phyloP scores from a whole-genome alignment of 2,888 invertebrate genomes.

The Habrosyne pyritoides region DNA sequence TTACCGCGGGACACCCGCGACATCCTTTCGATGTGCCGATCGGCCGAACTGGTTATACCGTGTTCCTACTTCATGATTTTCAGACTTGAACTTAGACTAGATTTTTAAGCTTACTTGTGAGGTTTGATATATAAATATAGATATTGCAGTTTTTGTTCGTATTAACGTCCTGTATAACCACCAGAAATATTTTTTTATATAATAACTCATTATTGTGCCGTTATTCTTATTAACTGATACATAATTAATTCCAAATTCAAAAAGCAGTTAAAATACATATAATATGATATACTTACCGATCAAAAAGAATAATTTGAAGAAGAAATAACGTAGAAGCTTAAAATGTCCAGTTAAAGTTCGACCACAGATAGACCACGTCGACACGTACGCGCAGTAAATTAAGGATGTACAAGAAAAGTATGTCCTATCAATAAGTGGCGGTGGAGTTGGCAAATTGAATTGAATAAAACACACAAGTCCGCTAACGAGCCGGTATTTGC shows the following conservation, averaged over 20 bases:
- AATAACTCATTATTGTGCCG: too few species aligned
- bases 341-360: slow-evolving; percentile 20
- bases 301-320: neutral
- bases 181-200: too few species aligned
- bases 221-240: too few species aligned
- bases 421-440: slow-evolving; percentile 77
- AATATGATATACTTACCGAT: neutral
- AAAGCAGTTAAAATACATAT: neutral
- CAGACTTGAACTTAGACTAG: neutral
- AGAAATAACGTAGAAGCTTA: slow-evolving; percentile 8
- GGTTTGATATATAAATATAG: neutral
- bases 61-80: neutral
- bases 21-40: slow-evolving; percentile 65
- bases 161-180: too few species aligned
- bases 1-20: slow-evolving; percentile 67
- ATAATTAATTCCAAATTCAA: neutral
- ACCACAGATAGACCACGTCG: slow-evolving; percentile 30
- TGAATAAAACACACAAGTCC: slow-evolving; percentile 82
- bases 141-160: too few species aligned
- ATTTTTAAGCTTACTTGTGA: neutral
- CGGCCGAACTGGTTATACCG: slow-evolving; percentile 22
- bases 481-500: slow-evolving; percentile 83
- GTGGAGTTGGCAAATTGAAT: slow-evolving; percentile 80
- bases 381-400: slow-evolving; percentile 50
- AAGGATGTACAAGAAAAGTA: slow-evolving; percentile 62